Conservation (phyloP, 2,888 invertebrate species). For the Miltochrista miniata region DNA sequence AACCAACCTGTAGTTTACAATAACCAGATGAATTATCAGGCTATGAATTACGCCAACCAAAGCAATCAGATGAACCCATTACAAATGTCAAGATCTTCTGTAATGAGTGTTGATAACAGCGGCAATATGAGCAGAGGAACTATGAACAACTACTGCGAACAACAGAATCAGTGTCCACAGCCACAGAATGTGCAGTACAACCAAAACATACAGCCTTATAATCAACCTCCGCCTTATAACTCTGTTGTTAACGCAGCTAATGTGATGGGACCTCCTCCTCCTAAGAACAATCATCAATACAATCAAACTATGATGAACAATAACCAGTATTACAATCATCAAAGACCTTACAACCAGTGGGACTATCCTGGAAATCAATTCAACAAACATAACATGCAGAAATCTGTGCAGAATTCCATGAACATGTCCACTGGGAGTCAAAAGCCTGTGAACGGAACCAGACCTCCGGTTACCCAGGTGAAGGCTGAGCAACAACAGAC, state of each 20-base stretch:
- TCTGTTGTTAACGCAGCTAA: constrained; percentile 70
- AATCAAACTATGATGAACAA: constrained; percentile 78
- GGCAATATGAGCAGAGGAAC: constrained; percentile 69
- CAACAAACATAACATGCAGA: constrained; percentile 73
- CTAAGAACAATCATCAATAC: constrained; percentile 77
- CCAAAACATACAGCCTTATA: constrained; percentile 66
- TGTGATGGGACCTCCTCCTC: constrained; percentile 77
- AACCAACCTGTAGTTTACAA: constrained; percentile 63
- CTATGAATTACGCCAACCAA: constrained; percentile 60
- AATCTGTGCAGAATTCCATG: constrained; percentile 69
- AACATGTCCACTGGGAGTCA: constrained; percentile 78
- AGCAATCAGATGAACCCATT: constrained; percentile 65
- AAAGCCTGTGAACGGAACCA: constrained; percentile 57
- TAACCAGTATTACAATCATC: constrained; percentile 76
- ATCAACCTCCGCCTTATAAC: constrained; percentile 72
- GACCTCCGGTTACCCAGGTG: constrained; percentile 56
- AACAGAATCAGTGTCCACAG: constrained; percentile 54
- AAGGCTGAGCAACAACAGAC: constrained; percentile 75
- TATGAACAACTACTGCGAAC: constrained; percentile 70
- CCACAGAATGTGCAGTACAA: constrained; percentile 60
- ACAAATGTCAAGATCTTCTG: constrained; percentile 75
- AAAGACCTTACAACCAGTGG: constrained; percentile 75
- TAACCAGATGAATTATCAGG: constrained; percentile 69
- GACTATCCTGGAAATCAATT: constrained; percentile 73
- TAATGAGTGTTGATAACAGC: constrained; percentile 78